A percentile compares a stretch with the other conserved stretches of the same genome.
Evolutionary conservation across 2,797 vertebrate species (phyloP).

Genomic region (Pantherophis alleghaniensis): DNA sequence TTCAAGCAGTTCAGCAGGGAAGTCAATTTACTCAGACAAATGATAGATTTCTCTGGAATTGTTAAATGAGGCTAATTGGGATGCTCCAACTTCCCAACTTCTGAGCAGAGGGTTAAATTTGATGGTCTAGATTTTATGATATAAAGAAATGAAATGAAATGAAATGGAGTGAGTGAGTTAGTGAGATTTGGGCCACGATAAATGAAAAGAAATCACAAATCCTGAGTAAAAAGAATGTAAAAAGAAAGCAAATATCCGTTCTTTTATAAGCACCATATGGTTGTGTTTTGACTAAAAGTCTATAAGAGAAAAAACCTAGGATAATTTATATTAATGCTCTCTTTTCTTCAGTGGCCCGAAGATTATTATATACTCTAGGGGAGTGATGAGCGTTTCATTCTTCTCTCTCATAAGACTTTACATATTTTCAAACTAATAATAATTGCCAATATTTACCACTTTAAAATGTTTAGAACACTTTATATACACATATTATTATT

Average conservation of each 20-base stretch:
- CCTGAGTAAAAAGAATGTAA: background rate
- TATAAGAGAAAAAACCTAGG: background rate
- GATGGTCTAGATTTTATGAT: background rate
- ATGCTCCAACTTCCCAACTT: background rate
- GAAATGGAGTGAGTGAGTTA: background rate
- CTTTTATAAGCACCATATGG: slow-evolving; percentile 45
- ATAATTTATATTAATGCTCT: slow-evolving; percentile 15
- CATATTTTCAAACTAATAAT: rapidly evolving
- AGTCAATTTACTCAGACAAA: background rate
- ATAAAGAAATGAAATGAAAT: no score
- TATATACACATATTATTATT: background rate
- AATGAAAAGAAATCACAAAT: background rate
- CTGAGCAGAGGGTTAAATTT: background rate
- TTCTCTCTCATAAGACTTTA: rapidly evolving
- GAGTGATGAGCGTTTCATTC: background rate
- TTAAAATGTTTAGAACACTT: background rate
- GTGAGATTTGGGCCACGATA: background rate
- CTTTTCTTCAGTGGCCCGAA: background rate
- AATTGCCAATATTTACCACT: background rate
- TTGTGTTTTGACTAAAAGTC: background rate
- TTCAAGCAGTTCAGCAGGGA: background rate
- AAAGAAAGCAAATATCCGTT: slow-evolving; percentile 45
- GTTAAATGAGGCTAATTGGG: background rate
- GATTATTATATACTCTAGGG: rapidly evolving
- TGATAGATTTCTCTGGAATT: background rate